phyloP scores from a whole-genome alignment of 2,797 vertebrate species.

The Coccyzus lansbergi region DNA sequence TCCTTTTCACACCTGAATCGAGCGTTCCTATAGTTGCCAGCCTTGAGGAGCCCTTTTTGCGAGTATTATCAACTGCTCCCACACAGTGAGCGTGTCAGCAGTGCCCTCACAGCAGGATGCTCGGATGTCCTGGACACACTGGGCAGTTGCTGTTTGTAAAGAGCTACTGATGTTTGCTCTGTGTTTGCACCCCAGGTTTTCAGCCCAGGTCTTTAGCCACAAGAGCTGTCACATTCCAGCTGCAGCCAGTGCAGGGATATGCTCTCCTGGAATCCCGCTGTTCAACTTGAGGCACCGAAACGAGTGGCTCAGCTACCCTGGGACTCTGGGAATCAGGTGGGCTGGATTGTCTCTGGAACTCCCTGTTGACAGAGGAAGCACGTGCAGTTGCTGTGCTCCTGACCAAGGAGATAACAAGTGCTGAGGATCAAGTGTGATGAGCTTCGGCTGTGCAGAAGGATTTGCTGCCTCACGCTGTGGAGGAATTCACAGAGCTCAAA shows the following conservation, averaged over 20 bases:
- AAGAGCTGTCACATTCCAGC: neutral
- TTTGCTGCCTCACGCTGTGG: neutral
- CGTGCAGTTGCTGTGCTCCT: neutral
- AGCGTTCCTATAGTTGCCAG: neutral
- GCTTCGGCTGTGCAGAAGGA: neutral
- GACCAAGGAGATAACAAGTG: neutral
- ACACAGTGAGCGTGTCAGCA: neutral
- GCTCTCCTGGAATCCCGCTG: neutral
- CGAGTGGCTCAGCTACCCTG: neutral
- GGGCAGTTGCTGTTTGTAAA: neutral
- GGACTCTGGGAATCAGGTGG: neutral
- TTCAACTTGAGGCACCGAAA: neutral
- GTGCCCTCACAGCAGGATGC: neutral
- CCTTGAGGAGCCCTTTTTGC: neutral
- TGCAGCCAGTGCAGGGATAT: neutral
- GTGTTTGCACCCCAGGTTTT: neutral
- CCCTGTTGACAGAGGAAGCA: neutral
- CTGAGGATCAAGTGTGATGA: neutral
- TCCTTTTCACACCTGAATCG: neutral
- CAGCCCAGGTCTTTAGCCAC: neutral
- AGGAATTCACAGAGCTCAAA: constrained; percentile 7
- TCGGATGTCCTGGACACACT: neutral
- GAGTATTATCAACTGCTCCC: neutral
- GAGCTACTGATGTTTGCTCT: neutral
- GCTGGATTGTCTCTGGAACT: neutral